Percentiles rank a stretch among this genome's conserved stretches.
Conservation (phyloP, 1,140 invertebrate species). For the Wasmannia auropunctata region DNA sequence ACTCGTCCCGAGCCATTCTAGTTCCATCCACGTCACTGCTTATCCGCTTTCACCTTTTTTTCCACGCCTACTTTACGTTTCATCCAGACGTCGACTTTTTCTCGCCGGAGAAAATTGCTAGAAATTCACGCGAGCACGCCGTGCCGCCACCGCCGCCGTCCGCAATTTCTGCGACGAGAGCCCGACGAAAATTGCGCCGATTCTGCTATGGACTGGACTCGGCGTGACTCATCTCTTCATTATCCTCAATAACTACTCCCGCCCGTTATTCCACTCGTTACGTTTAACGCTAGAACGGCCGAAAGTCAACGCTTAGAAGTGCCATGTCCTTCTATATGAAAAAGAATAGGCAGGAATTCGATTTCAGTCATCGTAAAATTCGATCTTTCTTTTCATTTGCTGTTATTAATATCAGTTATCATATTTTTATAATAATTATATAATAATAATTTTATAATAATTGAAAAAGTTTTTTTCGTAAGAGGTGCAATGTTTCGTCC, state of each 20-base stretch:
- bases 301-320: background rate
- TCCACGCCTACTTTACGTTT: constrained; percentile 65
- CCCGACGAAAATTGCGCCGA: constrained; percentile 54
- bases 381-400: background rate
- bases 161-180: constrained; percentile 62
- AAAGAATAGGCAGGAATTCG: background rate
- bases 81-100: constrained; percentile 42
- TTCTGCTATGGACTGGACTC: constrained; percentile 31
- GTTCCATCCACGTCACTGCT: constrained; percentile 54
- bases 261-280: constrained; percentile 36
- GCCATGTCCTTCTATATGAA: background rate
- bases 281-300: constrained; percentile 13
- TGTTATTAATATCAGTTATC: background rate
- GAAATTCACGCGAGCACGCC: constrained; percentile 49
- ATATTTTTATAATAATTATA: background rate
- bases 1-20: constrained; percentile 65
- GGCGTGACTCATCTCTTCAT: constrained; percentile 34
- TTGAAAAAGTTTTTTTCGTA: background rate
- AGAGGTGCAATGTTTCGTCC: no score
- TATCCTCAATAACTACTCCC: constrained; percentile 32
- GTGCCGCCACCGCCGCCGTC: background rate
- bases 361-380: background rate
- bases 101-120: constrained; percentile 61
- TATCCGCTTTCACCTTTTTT: constrained; percentile 64
- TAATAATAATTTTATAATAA: no score